Conservation (phyloP, 2,888 invertebrate species). For the Gymnoscelis rufifasciata region DNA sequence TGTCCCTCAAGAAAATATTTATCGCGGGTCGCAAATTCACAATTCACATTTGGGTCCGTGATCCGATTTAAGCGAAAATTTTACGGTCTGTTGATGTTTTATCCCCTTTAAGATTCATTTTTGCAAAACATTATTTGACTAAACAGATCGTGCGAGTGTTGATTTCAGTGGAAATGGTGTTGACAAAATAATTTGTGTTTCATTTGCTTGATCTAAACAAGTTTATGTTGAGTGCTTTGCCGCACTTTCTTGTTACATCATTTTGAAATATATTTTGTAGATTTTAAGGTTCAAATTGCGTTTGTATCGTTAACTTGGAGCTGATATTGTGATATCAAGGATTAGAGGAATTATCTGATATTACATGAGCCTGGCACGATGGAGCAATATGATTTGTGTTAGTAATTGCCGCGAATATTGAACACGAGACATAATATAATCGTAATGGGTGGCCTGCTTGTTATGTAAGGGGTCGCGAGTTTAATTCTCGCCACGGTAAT, state of each 20-base stretch:
- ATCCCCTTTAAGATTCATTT: constrained; percentile 20
- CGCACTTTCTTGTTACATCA: constrained; percentile 11
- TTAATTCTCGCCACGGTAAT: too few relatives aligned
- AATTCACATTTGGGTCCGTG: constrained; percentile 19
- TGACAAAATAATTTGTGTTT: constrained; percentile 48
- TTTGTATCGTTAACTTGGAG: background rate
- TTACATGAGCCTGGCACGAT: too few relatives aligned
- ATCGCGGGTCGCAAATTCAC: constrained; percentile 19
- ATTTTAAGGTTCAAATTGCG: background rate
- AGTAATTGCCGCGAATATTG: too few relatives aligned
- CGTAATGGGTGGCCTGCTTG: too few relatives aligned
- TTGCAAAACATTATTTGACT: constrained; percentile 12
- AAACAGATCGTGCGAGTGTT: constrained; percentile 10
- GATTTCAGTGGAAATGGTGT: constrained; percentile 42
- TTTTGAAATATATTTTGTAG: background rate
- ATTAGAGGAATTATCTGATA: too few relatives aligned
- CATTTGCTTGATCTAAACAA: constrained; percentile 38
- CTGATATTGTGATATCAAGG: background rate
- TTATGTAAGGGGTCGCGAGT: too few relatives aligned
- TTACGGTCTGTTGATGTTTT: constrained; percentile 10
- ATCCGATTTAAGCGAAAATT: constrained; percentile 26
- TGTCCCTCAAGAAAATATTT: constrained; percentile 22
- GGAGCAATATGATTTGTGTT: background rate
- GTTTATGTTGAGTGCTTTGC: constrained; percentile 13
- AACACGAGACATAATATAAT: too few relatives aligned